These are phyloP conservation scores for Coryphaenoides rupestris DNA, from an alignment of 2,113 vertebrate genomes.

Conservation along the genomic window DNA sequence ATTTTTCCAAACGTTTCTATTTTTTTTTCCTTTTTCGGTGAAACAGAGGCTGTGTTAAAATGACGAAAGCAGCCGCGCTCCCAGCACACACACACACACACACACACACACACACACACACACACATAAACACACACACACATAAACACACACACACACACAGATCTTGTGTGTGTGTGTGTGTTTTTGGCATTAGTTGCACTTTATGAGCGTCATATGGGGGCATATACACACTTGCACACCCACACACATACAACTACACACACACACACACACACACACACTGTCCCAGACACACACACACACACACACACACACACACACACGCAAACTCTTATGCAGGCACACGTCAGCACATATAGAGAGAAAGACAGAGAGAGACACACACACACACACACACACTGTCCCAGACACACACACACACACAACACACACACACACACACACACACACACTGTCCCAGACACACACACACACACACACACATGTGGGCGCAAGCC, in stretches of 20 bases:
- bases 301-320: not conserved
- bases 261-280: constrained; percentile 10
- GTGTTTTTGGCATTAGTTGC: not conserved
- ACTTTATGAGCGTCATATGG: not conserved
- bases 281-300: constrained; percentile 10
- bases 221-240: constrained; percentile 13
- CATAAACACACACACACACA: constrained; percentile 24
- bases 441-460: constrained; percentile 2
- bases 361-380: not conserved
- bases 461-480: not conserved
- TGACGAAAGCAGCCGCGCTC: constrained; percentile 35
- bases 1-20: constrained; percentile 58
- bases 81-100: constrained; percentile 25
- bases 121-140: constrained; percentile 29
- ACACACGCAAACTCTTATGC: constrained; percentile 11
- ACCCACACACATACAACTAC: constrained; percentile 11
- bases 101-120: constrained; percentile 30
- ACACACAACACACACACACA: constrained; percentile 13
- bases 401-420: not conserved
- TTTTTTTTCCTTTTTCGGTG: too few species aligned
- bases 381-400: constrained; percentile 14
- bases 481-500: constrained; percentile 3
- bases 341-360: not conserved
- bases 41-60: constrained; percentile 47
- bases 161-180: constrained; percentile 4